Evolutionary conservation across 1,140 invertebrate genomes (phyloP).

Genomic region (Procambarus clarkii): DNA sequence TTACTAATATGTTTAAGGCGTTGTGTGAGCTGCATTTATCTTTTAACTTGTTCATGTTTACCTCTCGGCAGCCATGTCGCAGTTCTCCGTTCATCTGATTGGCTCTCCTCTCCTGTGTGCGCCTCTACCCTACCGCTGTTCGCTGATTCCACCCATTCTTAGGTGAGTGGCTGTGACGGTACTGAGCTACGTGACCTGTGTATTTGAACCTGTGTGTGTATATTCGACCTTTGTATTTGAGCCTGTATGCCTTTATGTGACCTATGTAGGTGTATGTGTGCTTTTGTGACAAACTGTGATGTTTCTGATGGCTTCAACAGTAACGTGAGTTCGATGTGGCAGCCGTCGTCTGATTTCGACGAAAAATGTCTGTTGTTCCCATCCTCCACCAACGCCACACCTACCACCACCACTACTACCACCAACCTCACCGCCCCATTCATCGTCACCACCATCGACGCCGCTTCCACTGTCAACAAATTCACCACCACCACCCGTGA

Average conservation of each 20-base stretch:
- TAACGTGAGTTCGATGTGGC: neutral
- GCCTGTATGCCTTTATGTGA: too few relatives aligned
- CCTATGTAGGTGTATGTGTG: neutral
- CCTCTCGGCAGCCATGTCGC: constrained; percentile 13
- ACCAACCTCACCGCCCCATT: neutral
- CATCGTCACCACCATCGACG: neutral
- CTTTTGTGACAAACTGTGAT: neutral
- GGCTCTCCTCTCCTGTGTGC: constrained; percentile 15
- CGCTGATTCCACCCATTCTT: neutral
- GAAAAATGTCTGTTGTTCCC: neutral
- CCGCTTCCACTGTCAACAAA: neutral
- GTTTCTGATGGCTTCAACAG: neutral
- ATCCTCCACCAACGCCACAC: neutral
- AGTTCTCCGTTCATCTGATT: constrained; percentile 25
- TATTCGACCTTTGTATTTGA: too few relatives aligned
- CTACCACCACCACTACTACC: neutral
- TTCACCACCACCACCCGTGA: neutral
- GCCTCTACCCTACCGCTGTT: constrained; percentile 15
- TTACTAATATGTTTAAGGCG: too few relatives aligned
- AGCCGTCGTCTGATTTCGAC: neutral
- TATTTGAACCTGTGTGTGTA: neutral
- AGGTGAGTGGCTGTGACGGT: neutral
- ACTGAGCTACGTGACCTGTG: neutral
- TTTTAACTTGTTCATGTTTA: too few relatives aligned
- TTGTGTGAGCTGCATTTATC: too few relatives aligned